Conservation (phyloP, 2,888 invertebrate genomes). For the Pachydiplax longipennis region DNA sequence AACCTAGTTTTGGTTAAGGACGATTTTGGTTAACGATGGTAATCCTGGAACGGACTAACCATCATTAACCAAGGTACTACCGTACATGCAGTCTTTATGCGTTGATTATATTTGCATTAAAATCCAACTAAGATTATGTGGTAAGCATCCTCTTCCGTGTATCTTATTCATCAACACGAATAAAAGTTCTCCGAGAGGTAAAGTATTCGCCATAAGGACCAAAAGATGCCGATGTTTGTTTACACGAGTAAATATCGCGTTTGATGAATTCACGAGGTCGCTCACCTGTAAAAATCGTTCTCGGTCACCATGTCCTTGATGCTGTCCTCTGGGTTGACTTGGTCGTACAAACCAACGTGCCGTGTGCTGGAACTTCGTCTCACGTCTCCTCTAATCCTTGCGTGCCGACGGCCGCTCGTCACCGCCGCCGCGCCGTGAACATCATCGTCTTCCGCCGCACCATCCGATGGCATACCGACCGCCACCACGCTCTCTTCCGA, state of each 20-base stretch:
- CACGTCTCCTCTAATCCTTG: constrained; percentile 49
- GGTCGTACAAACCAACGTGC: constrained; percentile 61
- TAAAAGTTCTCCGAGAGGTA: too few relatives aligned
- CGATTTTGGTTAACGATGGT: too few relatives aligned
- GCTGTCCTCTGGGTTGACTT: constrained; percentile 69
- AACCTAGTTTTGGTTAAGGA: too few relatives aligned
- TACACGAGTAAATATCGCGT: background rate
- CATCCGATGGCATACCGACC: background rate
- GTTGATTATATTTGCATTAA: too few relatives aligned
- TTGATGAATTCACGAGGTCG: constrained; percentile 14
- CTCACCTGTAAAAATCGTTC: constrained; percentile 69
- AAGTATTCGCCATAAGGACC: background rate
- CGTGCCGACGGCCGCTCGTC: constrained; percentile 46
- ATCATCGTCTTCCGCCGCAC: background rate
- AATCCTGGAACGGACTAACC: too few relatives aligned
- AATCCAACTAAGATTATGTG: too few relatives aligned
- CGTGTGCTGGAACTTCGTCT: constrained; percentile 56
- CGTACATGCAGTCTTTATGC: too few relatives aligned
- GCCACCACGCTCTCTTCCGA: constrained; percentile 7
- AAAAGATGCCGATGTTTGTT: background rate
- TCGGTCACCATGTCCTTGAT: constrained; percentile 70
- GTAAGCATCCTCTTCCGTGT: too few relatives aligned
- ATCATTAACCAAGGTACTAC: too few relatives aligned
- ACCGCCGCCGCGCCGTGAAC: background rate
- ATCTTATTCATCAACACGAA: too few relatives aligned